Base-by-base conservation (phyloP, 2,888 invertebrate genomes). In the Drosophila hawaiiensis region DNA sequence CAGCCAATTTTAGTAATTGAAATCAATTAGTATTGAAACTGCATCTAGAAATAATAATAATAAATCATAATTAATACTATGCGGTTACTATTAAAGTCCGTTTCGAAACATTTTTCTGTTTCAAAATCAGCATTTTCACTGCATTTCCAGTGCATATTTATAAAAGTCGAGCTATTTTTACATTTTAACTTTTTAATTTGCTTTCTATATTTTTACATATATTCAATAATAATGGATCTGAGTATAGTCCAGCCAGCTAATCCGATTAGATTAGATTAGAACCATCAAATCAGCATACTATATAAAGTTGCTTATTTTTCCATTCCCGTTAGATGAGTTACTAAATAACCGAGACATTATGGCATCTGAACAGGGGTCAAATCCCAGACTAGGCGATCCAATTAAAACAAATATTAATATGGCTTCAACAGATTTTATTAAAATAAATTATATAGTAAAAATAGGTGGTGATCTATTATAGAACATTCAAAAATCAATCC, bases 201-300 rank as follows among this genome's bases (percentile, higher is more conserved):
- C 16, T 47, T 47, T 25, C 9, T 16, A 25, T 16, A 16, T 47
- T 47, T 47, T 39, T 50, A 31, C n/a, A 22, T 52, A 41, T 50
- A 61, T 41, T 39, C 0, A 61, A 52, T 33, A 66, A 52, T 39
- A 52, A 25, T 61, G 33, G 50, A 56, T 50, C 10, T 19, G 39
- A 39, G 49, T 31, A 19, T 28, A 55, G 66, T 66, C 39, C 29
- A 37, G 56, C 14, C 35, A 12, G 65, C 65, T 41, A 49, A 33
- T 33, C 55, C 35, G 67, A 35, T 56, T 67, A 67, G 68, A 68
- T 68, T 67, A 41, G n/a, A n/a, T n/a, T n/a, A 66, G 52, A 56
- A 29, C 60, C 22, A 58, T 67, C 41, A 68, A 12, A 16, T n/a
- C 16, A 16, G 25, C 6, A 31, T 64, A 31, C 10, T 64, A 53